These are phyloP conservation scores for Acanthisitta chloris DNA, from an alignment of 2,113 vertebrate genomes.

Conservation along the genomic window DNA sequence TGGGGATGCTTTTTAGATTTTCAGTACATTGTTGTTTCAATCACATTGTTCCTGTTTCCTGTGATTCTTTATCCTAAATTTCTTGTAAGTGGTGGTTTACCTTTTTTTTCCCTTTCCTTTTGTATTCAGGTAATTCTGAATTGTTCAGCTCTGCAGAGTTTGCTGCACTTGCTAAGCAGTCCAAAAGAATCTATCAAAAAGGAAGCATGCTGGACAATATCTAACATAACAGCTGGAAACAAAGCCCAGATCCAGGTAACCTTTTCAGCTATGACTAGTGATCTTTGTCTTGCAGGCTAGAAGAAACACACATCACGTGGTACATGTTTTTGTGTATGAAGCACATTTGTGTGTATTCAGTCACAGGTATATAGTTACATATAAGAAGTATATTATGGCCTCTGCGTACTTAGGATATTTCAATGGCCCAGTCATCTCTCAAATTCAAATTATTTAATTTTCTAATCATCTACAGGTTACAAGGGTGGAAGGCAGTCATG, in stretches of 20 bases:
- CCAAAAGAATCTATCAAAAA: conserved; percentile 99
- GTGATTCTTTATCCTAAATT: neutral
- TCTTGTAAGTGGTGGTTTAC: neutral
- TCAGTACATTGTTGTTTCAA: neutral
- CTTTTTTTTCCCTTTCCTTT: neutral
- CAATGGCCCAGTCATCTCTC: neutral
- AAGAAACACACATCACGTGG: neutral
- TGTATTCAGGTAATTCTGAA: conserved; percentile 91
- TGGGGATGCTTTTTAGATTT: neutral
- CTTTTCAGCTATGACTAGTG: neutral
- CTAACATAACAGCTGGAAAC: conserved; percentile 97
- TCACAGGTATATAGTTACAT: neutral
- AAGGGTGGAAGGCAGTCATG: neutral
- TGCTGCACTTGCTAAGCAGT: conserved; percentile 93
- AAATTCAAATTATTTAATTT: neutral
- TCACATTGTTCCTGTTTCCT: neutral
- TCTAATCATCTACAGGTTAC: neutral
- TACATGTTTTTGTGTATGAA: neutral
- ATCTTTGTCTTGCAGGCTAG: neutral
- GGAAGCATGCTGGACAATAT: conserved; percentile 98
- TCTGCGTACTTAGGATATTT: neutral
- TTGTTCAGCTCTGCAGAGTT: conserved; percentile 94
- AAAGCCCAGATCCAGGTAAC: conserved; percentile 96
- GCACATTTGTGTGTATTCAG: neutral
- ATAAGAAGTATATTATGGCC: neutral